Conservation (phyloP, 1,140 invertebrate genomes). For the Micrasema minimum region DNA sequence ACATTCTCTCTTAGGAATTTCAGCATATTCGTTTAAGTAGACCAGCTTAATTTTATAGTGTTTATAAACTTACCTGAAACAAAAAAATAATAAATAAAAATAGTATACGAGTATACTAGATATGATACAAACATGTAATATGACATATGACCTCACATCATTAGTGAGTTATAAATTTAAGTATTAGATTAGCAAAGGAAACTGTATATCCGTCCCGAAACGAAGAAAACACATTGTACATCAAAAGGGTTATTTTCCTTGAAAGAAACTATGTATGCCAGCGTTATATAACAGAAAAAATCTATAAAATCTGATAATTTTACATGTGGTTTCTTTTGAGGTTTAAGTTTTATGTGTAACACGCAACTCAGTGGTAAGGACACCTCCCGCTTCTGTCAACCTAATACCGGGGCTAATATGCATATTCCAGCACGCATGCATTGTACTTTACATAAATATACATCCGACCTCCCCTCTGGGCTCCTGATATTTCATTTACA, state of each 20-base stretch:
- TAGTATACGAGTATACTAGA: background rate
- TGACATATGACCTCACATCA: constrained; percentile 7
- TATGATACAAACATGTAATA: background rate
- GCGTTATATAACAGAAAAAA: background rate
- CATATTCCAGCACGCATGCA: constrained; percentile 49
- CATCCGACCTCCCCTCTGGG: background rate
- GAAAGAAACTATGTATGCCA: background rate
- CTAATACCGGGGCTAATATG: constrained; percentile 38
- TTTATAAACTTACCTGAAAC: background rate
- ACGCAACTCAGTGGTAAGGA: constrained; percentile 27
- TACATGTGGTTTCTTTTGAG: background rate
- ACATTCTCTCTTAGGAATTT: background rate
- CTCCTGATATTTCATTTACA: constrained; percentile 44
- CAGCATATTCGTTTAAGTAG: background rate
- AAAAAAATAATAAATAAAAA: background rate
- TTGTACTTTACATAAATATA: constrained; percentile 12
- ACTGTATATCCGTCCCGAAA: constrained; percentile 4
- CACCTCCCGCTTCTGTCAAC: constrained; percentile 41
- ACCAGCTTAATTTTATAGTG: background rate
- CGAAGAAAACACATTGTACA: background rate
- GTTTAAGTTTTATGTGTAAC: background rate
- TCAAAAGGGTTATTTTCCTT: background rate
- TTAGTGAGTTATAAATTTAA: constrained; percentile 16
- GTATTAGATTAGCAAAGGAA: constrained; percentile 1
- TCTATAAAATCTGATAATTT: background rate